Base-by-base conservation (phyloP, 2,797 vertebrate species). In the Bradypus variegatus region DNA sequence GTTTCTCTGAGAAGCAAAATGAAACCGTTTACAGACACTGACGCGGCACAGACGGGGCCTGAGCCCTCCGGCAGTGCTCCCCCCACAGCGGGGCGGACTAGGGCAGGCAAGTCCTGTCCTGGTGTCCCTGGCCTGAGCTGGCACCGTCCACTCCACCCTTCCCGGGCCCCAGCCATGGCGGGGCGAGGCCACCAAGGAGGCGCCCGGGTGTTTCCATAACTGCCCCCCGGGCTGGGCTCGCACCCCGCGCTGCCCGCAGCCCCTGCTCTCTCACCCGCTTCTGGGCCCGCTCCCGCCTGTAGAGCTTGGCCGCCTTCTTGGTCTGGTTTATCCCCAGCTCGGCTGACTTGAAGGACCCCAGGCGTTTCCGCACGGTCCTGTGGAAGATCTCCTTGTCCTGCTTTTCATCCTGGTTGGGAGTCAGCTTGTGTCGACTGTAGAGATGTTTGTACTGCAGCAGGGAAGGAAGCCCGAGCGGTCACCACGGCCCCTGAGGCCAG, bases 341-440 rank as follows among this genome's bases (percentile, higher is more conserved):
- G 75, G 98, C 97, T 0, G 98, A 98, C 97, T 99, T 99, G 95
- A 99, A 99, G 89, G 99, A 99, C 95, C 99, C 98, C 85, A 99
- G 96, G 1, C 99, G 99, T 31, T 96, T 99, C 95, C 98, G 98
- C 99, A 99, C 99, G 89, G 99, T 99, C 92, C 99, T 98, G 95
- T 99, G 98, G 97, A 99, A 99, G 97, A 99, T 99, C 97, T 99
- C 99, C 96, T 98, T 98, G 91, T 99, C 98, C 96, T 99, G 98
- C n/a, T 98, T 97, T 79, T 99, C 98, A 21, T 98, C 98, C 85
- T 98, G 98, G 79, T 97, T 98, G 60, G 98, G 95, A 5, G 97
- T 97, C 33, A 99, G 97, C 92, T 98, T 97, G 70, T 98, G 99
- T 12, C 99, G 98, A 93, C 99, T 99, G 97, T 98, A 99, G 67